Percentiles rank a stretch among this genome's conserved stretches.
Conservation (phyloP, 2,113 vertebrate species). For the Colius striatus region DNA sequence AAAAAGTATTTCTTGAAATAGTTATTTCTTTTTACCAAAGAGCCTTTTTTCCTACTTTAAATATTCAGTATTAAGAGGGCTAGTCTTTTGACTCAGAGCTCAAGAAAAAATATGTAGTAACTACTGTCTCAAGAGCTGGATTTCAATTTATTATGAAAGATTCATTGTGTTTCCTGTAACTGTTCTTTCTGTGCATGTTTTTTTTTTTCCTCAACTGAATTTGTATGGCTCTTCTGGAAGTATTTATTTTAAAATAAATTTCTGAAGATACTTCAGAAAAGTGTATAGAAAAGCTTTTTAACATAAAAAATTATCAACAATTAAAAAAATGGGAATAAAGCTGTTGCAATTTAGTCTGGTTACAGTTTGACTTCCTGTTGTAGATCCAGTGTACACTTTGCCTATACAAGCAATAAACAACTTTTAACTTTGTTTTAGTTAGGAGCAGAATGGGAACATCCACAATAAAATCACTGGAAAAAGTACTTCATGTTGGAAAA, state of each 20-base stretch:
- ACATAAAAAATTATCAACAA: not conserved
- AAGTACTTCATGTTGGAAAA: not conserved
- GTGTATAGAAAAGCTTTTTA: not conserved
- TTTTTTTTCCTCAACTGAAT: not conserved
- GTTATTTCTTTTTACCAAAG: not conserved
- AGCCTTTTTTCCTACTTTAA: not conserved
- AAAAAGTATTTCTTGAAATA: not conserved
- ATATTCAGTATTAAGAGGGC: not conserved
- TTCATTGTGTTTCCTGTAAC: not conserved
- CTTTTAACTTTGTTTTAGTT: not conserved
- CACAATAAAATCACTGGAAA: not conserved
- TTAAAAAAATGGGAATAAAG: not conserved
- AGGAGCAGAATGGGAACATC: not conserved
- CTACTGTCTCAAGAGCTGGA: not conserved
- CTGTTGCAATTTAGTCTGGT: not conserved
- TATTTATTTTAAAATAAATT: not conserved
- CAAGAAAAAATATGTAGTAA: not conserved
- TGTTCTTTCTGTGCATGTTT: not conserved
- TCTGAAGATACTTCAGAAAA: not conserved
- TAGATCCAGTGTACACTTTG: not conserved
- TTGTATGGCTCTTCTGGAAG: not conserved
- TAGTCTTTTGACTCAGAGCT: not conserved
- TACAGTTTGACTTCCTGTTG: not conserved
- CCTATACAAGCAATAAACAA: not conserved
- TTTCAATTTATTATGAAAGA: not conserved